These are phyloP conservation scores for Condylura cristata DNA, from an alignment of 2,113 vertebrate species.

Conservation along the genomic window DNA sequence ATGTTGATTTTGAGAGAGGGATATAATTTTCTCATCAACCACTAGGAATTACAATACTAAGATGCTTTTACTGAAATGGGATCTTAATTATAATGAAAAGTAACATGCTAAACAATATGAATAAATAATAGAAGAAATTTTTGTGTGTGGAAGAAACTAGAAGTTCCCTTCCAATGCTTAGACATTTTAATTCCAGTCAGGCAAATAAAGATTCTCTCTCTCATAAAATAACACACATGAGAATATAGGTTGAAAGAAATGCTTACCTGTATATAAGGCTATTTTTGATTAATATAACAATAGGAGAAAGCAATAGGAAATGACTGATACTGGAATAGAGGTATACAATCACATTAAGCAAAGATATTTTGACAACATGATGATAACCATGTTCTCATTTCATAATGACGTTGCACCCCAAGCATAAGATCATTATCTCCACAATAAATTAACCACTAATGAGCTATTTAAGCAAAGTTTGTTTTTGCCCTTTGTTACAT, in stretches of 20 bases:
- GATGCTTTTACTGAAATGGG: not conserved
- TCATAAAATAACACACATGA: not conserved
- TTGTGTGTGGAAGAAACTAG: not conserved
- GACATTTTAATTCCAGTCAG: not conserved
- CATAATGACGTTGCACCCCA: not conserved
- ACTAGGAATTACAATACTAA: not conserved
- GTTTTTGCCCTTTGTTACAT: not conserved
- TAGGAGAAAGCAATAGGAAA: not conserved
- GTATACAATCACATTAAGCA: not conserved
- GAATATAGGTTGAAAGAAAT: not conserved
- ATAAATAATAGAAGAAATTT: not conserved
- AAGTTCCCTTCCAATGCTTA: not conserved
- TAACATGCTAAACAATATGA: not conserved
- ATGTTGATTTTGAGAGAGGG: not conserved
- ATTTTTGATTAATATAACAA: not conserved
- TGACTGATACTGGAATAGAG: not conserved
- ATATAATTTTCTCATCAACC: not conserved
- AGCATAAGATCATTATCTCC: not conserved
- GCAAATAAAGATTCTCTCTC: not conserved
- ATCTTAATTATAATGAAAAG: not conserved
- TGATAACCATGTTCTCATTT: not conserved
- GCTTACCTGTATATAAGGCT: not conserved
- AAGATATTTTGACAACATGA: not conserved
- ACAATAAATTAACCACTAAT: not conserved
- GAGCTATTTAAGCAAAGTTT: not conserved